Evolutionary conservation across 2,113 vertebrate species (phyloP).

Genomic region (Eolophus roseicapilla): DNA sequence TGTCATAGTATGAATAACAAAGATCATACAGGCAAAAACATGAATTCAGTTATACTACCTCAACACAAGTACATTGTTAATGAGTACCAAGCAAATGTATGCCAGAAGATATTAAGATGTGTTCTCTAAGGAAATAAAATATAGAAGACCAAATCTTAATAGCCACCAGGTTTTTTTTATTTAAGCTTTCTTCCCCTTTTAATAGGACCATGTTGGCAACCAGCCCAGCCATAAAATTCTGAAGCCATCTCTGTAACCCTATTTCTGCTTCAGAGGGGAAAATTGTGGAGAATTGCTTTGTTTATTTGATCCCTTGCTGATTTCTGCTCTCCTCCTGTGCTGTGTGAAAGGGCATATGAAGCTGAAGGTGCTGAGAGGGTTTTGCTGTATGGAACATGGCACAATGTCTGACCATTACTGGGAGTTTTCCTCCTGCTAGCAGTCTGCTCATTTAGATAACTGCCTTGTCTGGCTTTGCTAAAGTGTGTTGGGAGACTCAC

Average conservation of each 20-base stretch:
- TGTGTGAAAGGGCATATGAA: background rate
- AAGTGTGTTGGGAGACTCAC: background rate
- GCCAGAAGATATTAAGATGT: background rate
- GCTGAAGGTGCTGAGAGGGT: background rate
- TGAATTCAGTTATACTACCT: background rate
- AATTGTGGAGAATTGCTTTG: background rate
- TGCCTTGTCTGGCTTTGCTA: background rate
- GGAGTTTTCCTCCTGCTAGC: background rate
- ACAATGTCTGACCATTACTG: background rate
- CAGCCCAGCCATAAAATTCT: background rate
- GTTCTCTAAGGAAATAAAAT: background rate
- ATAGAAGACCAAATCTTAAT: background rate
- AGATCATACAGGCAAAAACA: background rate
- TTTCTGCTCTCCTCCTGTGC: background rate
- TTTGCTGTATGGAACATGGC: background rate
- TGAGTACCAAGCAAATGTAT: background rate
- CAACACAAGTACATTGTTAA: background rate
- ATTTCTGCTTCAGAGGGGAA: background rate
- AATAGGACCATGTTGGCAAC: background rate
- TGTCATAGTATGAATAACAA: background rate
- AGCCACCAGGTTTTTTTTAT: background rate
- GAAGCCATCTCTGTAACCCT: background rate
- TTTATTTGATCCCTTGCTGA: background rate
- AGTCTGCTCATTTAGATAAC: background rate
- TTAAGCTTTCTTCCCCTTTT: background rate